phyloP scores from a whole-genome alignment of 2,113 vertebrate genomes.

The rabbit (Oryctolagus cuniculus) region mOryCun1.1 NC_091435.1:95010001-95010500 shows the following conservation, averaged over 20 bases:
- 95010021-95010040: background rate
- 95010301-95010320: background rate
- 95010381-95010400: background rate
- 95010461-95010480: background rate
- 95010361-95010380: background rate
- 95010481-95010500: background rate
- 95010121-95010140: constrained; percentile 10
- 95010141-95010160: constrained; percentile 44
- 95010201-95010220: constrained; percentile 29
- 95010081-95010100: constrained; percentile 10
- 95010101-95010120: background rate
- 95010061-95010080: background rate
- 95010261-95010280: background rate
- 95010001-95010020: background rate
- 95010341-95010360: background rate
- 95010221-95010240: constrained; percentile 1
- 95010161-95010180: background rate
- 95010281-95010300: background rate
- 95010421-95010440: background rate
- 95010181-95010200: background rate
- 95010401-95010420: background rate
- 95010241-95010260: background rate
- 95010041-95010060: background rate
- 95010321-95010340: background rate
- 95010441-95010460: background rate